phyloP scores from a whole-genome alignment of 2,113 vertebrate genomes.

The Cygnus atratus region DNA sequence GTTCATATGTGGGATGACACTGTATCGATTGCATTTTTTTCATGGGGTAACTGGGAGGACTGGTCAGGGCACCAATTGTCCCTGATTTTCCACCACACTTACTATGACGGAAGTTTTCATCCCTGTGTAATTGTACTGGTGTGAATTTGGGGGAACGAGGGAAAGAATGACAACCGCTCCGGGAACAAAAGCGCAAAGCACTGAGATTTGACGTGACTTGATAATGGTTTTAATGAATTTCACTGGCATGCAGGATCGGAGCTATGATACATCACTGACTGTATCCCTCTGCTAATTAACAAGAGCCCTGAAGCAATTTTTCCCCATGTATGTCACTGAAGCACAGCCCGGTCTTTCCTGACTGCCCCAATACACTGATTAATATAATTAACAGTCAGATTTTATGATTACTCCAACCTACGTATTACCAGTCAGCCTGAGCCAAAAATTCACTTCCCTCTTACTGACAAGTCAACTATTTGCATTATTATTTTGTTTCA shows the following conservation, averaged over 20 bases:
- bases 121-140: neutral
- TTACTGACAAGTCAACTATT: neutral
- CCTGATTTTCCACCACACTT: rapidly evolving
- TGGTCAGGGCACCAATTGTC: neutral
- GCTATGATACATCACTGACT: neutral
- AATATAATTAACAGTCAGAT: neutral
- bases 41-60: neutral
- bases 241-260: neutral
- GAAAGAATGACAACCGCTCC: neutral
- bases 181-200: neutral
- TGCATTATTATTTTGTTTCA: neutral
- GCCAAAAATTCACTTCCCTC: neutral
- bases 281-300: neutral
- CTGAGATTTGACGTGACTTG: neutral
- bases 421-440: neutral
- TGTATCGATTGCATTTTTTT: neutral
- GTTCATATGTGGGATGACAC: too few species aligned
- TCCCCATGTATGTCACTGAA: neutral
- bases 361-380: neutral
- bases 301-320: neutral
- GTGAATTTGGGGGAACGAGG: neutral
- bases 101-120: neutral
- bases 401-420: neutral
- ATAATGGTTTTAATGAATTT: neutral
- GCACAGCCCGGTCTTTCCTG: neutral